Conservation (phyloP, 2,888 invertebrate species). For the Druceiella hillmani region DNA sequence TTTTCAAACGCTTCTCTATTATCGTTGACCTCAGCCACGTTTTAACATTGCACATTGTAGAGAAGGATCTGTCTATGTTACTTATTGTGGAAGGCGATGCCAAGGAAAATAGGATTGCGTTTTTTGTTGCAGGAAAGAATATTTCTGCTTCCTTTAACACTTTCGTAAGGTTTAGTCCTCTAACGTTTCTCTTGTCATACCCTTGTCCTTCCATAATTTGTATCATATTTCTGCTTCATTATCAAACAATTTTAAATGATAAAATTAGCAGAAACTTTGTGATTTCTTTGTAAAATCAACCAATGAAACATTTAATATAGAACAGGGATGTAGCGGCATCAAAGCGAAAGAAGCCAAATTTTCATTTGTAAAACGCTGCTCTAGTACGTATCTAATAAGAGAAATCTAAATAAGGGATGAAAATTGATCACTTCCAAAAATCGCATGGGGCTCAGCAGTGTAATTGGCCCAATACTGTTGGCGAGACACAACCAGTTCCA, state of each 20-base stretch:
- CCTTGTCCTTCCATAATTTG: constrained; percentile 9
- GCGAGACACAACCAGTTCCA: constrained; percentile 7
- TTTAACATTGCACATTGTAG: constrained; percentile 14
- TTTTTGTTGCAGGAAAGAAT: constrained; percentile 11
- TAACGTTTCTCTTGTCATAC: constrained; percentile 3
- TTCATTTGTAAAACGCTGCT: constrained; percentile 7
- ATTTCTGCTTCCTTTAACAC: constrained; percentile 7
- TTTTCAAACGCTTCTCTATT: constrained; percentile 13
- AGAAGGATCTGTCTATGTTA: constrained; percentile 16
- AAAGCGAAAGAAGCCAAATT: constrained; percentile 3
- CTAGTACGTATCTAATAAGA: constrained; percentile 6
- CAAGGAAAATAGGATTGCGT: constrained; percentile 10
- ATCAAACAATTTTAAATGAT: constrained; percentile 8
- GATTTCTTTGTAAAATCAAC: constrained; percentile 6
- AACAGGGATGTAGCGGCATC: constrained; percentile 3
- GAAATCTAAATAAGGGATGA: constrained; percentile 7
- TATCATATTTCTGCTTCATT: constrained; percentile 10
- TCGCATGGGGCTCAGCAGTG: constrained; percentile 4
- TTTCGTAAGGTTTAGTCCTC: constrained; percentile 1
- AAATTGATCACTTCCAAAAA: constrained; percentile 8
- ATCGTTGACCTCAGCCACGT: constrained; percentile 16
- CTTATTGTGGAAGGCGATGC: constrained; percentile 12
- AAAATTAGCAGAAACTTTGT: constrained; percentile 7
- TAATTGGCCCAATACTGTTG: constrained; percentile 8
- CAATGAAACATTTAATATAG: constrained; percentile 5